Base-by-base conservation (phyloP, 2,888 invertebrate genomes). In the Aleiodes alternator region DNA sequence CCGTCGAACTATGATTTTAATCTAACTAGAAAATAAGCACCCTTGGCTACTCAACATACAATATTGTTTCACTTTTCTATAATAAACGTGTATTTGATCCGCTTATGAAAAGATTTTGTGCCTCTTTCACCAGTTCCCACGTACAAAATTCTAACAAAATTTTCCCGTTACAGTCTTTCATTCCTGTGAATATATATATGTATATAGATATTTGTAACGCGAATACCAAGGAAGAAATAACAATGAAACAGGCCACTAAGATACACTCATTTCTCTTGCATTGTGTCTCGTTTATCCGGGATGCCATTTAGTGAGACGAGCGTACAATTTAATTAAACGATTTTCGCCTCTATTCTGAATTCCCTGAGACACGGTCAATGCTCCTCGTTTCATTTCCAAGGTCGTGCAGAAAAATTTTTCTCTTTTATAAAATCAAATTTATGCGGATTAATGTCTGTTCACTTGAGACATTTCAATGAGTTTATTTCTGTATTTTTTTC, bases 211-310 rank as follows among this genome's bases (percentile, higher is more conserved):
- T 85, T 85, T 64, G 9, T 48, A 16, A 59, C 29, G 50, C 29
- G 8, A 81, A 75, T 84, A 85, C 85, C 82, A 82, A 82, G 84
- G 85, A 84, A 82, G 75, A 72, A 61, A 82, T 82, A 85, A 82
- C 81, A n/a, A 50, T 66, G 50, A 66, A 23, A 68, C 31, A 51
- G 53, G 31, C 68, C 34, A 51, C 51, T n/a, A 23, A 34, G 23
- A 51, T 29, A 29, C 0, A 53, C 7, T 53, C 9, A 53, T 51
- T 68, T 7, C 31, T 51, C 84, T 82, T 76, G 83, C 85, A 84
- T 77, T 80, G 84, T 84, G 84, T 84, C 82, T 77, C 76, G 80
- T 34, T 59, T 53, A 69, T 61, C 23, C 66, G 69, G 38, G 57
- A 71, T 72, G 69, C 76, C 77, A 76, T 76, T 73, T 72, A 76